Evolutionary conservation across 2,797 vertebrate species (phyloP), one percentile per base, ranked within the genome.

Genomic region (Threskiornis aethiopicus): DNA sequence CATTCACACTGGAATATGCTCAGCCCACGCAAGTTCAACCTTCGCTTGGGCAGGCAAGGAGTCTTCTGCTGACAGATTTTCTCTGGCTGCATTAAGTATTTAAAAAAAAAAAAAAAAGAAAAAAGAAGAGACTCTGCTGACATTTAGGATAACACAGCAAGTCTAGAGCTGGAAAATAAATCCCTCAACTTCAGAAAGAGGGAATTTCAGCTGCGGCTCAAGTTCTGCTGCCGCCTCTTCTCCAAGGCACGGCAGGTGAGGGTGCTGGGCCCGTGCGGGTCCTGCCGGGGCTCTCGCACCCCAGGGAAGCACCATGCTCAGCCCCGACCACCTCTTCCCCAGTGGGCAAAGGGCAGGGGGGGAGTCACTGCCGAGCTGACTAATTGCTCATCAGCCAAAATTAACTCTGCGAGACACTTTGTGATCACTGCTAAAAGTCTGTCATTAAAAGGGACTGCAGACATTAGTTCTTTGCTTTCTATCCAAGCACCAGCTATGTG

Each of bases 341-440:
- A 54, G 37, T 20, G 39, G 55, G 25, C 66, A 57, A 72, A 3
- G 2, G 31, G 22, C 41, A 37, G 25, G 44, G 17, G 17, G 49
- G 80, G 66, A 88, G 33, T 24, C 85, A 71, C 80, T 16, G 5
- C 86, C 3, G 25, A 87, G 88, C 88, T 81, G 79, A 61, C 84
- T 95, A 95, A 95, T 91, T 94, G 83, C 87, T 93, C 91, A 70
- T 96, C 93, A 95, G 94, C 55, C 5, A 0, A 90, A 96, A 96
- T 95, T 66, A 96, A 79, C 80, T 64, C 73, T 41, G 55, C 29
- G 13, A 90, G 80, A 72, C 66, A 39, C 33, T 93, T 89, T 95
- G 77, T 90, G 94, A 96, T 95, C 83, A 33, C 26, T 82, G 55
- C 54, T 79, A 78, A 11, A 78, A 78, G 57, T 37, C 85, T 94